phyloP scores from a whole-genome alignment of 2,113 vertebrate species.

The Psittacus erithacus region DNA sequence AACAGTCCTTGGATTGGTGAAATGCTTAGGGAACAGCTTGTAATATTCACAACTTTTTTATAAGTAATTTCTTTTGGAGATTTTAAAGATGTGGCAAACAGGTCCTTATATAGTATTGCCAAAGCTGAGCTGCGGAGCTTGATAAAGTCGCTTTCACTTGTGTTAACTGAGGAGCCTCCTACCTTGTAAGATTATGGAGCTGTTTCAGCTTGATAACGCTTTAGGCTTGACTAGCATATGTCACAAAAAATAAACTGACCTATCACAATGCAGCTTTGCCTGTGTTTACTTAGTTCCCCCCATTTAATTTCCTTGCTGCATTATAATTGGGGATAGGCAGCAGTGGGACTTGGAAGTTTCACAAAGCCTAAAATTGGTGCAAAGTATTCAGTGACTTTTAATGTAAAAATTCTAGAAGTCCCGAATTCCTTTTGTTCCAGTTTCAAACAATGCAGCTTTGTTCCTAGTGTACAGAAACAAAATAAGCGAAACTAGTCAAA shows the following conservation, averaged over 20 bases:
- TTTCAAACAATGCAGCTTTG: conserved; percentile 43
- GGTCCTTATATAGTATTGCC: conserved; percentile 61
- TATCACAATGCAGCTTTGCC: background rate
- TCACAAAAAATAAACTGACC: background rate
- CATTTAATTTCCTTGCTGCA: background rate
- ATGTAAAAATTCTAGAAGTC: conserved; percentile 55
- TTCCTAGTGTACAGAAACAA: conserved; percentile 31
- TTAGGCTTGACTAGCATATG: background rate
- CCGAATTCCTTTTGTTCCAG: conserved; percentile 42
- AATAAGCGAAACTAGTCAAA: conserved; percentile 55
- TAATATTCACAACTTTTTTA: conserved; percentile 63
- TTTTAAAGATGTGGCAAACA: conserved; percentile 46
- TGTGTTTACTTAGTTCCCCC: background rate
- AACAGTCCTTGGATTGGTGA: background rate
- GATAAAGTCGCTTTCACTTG: conserved; percentile 43
- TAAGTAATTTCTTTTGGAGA: conserved; percentile 49
- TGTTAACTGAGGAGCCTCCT: conserved; percentile 47
- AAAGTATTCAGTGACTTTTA: conserved; percentile 10
- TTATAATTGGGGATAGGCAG: background rate
- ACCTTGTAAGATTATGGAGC: conserved; percentile 48
- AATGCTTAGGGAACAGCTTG: conserved; percentile 54
- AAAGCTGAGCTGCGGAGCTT: conserved; percentile 34
- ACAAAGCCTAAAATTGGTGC: conserved; percentile 1
- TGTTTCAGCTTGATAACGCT: conserved; percentile 51
- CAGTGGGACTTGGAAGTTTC: background rate